These are phyloP conservation scores for Alces alces DNA, from an alignment of 2,113 vertebrate genomes.

Conservation along the genomic window DNA sequence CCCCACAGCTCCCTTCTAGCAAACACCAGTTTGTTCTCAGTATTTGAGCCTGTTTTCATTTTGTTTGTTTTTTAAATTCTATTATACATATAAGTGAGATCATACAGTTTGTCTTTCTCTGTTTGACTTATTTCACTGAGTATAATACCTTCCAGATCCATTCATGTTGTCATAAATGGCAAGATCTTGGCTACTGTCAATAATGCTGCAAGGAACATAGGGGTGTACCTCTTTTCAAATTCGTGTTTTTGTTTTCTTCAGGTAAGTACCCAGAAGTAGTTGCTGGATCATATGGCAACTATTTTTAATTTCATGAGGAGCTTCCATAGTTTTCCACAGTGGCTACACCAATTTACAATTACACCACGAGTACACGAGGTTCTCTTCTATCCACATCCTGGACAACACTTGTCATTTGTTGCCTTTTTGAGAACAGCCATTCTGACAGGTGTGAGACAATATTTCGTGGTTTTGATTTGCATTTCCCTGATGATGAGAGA, in stretches of 20 bases:
- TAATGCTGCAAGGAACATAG: neutral
- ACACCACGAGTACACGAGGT: neutral
- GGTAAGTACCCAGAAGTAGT: neutral
- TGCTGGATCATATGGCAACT: neutral
- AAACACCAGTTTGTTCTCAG: neutral
- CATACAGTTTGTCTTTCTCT: neutral
- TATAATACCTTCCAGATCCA: neutral
- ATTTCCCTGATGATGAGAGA: neutral
- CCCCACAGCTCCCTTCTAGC: neutral
- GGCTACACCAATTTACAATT: neutral
- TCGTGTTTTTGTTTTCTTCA: neutral
- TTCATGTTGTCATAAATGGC: neutral
- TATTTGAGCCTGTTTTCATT: neutral
- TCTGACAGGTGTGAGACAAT: neutral
- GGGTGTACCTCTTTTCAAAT: neutral
- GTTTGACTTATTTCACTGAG: neutral
- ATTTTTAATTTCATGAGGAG: neutral
- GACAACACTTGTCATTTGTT: neutral
- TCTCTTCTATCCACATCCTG: neutral
- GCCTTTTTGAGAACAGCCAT: neutral
- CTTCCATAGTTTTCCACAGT: neutral
- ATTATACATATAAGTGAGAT: neutral
- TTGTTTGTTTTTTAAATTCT: neutral
- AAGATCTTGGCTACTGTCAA: neutral
- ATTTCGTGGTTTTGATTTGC: neutral